Percentiles rank a stretch among this genome's conserved stretches.
Conservation (phyloP, 2,888 invertebrate species). For the Orthosia gothica region DNA sequence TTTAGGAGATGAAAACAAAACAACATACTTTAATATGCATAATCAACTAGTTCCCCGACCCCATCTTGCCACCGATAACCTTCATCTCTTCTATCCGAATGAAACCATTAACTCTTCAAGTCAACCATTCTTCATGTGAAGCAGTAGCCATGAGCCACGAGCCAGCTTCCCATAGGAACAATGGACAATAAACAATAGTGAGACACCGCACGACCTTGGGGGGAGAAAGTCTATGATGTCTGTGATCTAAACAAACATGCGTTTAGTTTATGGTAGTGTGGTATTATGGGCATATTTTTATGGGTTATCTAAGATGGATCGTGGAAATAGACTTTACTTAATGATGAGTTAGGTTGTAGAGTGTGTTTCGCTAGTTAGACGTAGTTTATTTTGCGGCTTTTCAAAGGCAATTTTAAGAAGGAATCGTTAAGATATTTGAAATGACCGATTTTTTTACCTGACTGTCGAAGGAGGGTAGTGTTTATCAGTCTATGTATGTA, state of each 20-base stretch:
- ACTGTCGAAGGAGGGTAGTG: too few relatives aligned
- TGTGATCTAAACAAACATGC: slow-evolving; percentile 43
- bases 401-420: too few relatives aligned
- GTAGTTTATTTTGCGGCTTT: neutral
- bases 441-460: too few relatives aligned
- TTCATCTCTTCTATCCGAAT: slow-evolving; percentile 25
- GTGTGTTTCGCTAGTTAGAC: too few relatives aligned
- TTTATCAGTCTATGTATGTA: too few relatives aligned
- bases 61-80: slow-evolving; percentile 30
- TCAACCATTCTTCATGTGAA: slow-evolving; percentile 23
- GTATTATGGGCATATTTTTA: slow-evolving; percentile 1
- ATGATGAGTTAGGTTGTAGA: neutral
- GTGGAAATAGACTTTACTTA: neutral
- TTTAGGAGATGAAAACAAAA: neutral
- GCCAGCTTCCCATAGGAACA: slow-evolving; percentile 65
- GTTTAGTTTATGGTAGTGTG: neutral
- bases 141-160: slow-evolving; percentile 23
- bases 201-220: slow-evolving; percentile 69
- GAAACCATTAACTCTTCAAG: slow-evolving; percentile 40
- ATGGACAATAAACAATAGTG: slow-evolving; percentile 72
- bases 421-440: too few relatives aligned
- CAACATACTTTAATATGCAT: neutral
- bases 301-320: neutral
- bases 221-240: slow-evolving; percentile 65
- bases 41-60: slow-evolving; percentile 8